phyloP scores from a whole-genome alignment of 2,113 vertebrate genomes.

The Marmota monax region DNA sequence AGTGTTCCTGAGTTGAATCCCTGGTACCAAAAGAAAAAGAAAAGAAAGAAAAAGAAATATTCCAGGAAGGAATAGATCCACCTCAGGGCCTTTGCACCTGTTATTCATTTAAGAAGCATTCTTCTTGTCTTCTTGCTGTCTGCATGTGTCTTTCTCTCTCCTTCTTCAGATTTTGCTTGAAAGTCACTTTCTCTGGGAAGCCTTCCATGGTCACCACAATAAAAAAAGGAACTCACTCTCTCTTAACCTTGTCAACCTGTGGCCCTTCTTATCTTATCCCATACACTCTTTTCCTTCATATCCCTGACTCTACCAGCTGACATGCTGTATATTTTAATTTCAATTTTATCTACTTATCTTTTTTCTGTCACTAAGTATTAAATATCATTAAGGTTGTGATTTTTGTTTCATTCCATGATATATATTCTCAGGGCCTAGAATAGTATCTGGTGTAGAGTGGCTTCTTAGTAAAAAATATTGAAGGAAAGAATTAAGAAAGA shows the following conservation, averaged over 20 bases:
- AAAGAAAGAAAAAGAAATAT: neutral
- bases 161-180: neutral
- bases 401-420: neutral
- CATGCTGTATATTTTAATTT: neutral
- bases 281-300: neutral
- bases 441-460: neutral
- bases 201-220: neutral
- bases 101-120: neutral
- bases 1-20: no score
- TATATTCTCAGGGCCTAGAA: neutral
- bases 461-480: neutral
- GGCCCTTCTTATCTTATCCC: neutral
- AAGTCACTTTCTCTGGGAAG: neutral
- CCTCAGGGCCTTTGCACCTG: neutral
- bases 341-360: neutral
- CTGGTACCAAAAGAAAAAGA: no score
- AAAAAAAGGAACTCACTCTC: neutral
- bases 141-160: neutral
- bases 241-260: neutral
- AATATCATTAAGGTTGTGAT: neutral
- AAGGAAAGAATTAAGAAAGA: neutral
- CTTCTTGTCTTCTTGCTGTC: no score
- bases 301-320: neutral
- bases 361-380: conserved; percentile 7
- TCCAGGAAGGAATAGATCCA: neutral